Percentiles rank a stretch among this genome's conserved stretches.
These are phyloP conservation scores for Lymantria monacha DNA, from an alignment of 2,888 invertebrate species.

Conservation along the genomic window DNA sequence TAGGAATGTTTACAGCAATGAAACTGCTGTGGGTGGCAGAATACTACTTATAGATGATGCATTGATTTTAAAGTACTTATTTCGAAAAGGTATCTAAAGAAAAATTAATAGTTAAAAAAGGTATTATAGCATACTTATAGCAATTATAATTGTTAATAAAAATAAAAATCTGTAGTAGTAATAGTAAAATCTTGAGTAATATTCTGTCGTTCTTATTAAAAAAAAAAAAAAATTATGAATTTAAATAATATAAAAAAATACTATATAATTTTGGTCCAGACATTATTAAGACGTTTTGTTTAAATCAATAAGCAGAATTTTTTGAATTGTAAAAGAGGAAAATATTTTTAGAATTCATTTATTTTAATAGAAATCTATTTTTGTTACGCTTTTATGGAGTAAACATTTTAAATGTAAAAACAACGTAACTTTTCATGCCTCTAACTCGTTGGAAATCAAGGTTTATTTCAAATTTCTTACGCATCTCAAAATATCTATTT, in stretches of 20 bases:
- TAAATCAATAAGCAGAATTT: conserved; percentile 43
- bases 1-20: conserved; percentile 45
- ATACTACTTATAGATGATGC: conserved; percentile 17
- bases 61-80: neutral
- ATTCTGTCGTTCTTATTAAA: no score
- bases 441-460: conserved; percentile 14
- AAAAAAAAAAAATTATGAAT: no score
- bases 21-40: conserved; percentile 35
- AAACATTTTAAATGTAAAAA: conserved; percentile 52
- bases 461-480: neutral
- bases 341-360: conserved; percentile 64
- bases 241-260: no score
- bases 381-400: conserved; percentile 73
- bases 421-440: conserved; percentile 19
- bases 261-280: conserved; percentile 74
- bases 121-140: no score
- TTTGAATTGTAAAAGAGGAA: conserved; percentile 51
- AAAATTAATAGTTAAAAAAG: conserved; percentile 50
- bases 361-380: conserved; percentile 70
- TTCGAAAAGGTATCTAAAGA: conserved; percentile 29
- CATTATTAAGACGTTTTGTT: conserved; percentile 61
- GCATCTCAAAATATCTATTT: neutral
- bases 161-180: no score
- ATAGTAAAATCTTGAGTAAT: no score
- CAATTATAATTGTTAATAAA: conserved; percentile 29